Base-by-base conservation (phyloP, 30 jellyfish, hydroid and myxozoan species). In the Sanderia malayensis region DNA sequence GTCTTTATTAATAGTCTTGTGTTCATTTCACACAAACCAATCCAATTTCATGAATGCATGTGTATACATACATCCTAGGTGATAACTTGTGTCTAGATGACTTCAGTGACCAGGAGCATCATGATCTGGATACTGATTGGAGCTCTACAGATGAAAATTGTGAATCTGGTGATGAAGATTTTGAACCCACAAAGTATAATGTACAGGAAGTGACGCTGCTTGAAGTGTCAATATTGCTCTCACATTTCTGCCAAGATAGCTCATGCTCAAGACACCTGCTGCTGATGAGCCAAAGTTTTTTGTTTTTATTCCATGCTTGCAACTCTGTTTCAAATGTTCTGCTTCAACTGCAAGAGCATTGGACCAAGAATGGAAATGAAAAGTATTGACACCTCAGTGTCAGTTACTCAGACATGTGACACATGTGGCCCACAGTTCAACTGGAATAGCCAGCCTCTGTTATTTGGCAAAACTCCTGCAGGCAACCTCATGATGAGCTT, bases 401-500 rank as follows among this genome's bases (percentile, higher is more conserved):
- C 62, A 28, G 58, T 66, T 17, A 33, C 41, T 22, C 78, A 66
- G 29, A 15, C 37, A 44, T 32, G 78, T 31, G 34, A 66, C 34
- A 60, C 31, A 24, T 66, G 78, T 20, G 62, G 32, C 24, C 25
- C 2, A n/a, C 8, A 9, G 20, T 32, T 66, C 10, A 37, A 26
- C 15, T 66, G 78, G 78, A 29, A 61, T 20, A 66, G 78, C 32
- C 78, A 66, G 29, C 78, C 78, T 30, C 41, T 30, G 10, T 11
- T 29, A 7, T 2, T 66, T 66, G 61, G 78, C 8, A 32, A 66
- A n/a, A 22, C 15, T 31, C 78, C 78, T 25, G 78, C 78, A 30
- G 78, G 78, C 26, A 66, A 66, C 29, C 1, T 66, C 34, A 17
- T 66, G 32, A 26, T 66, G 31, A 66, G 78, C 58, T 66, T 66